phyloP scores from a whole-genome alignment of 2,113 vertebrate species.

The Oreochromis aureus region DNA sequence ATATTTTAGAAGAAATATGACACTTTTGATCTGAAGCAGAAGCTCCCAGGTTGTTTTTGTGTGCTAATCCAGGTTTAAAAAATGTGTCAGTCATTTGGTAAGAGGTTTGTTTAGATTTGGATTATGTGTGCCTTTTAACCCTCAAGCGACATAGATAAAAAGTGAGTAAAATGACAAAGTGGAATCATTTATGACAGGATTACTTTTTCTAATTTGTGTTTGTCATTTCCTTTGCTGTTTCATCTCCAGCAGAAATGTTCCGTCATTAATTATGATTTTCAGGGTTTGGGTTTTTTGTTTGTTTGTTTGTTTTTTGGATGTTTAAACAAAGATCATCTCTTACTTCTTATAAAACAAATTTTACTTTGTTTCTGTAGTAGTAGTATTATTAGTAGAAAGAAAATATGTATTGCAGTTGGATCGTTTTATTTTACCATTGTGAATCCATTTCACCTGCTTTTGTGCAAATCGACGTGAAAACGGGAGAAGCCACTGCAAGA shows the following conservation, averaged over 20 bases:
- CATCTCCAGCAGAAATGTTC: background rate
- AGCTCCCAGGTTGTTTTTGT: background rate
- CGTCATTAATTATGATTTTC: background rate
- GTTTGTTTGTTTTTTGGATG: accelerated
- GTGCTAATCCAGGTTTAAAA: background rate
- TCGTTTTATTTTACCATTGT: background rate
- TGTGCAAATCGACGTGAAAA: background rate
- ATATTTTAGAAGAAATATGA: background rate
- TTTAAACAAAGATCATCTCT: background rate
- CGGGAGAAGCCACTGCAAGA: background rate
- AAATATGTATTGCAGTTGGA: background rate
- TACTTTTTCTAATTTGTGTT: background rate
- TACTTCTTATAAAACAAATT: background rate
- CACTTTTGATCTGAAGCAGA: background rate
- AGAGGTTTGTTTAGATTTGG: background rate
- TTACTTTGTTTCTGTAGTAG: background rate
- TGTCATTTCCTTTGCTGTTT: background rate
- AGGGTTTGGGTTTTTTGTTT: accelerated
- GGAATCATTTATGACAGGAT: background rate
- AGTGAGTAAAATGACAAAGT: background rate
- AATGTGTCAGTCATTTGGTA: background rate
- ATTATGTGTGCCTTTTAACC: background rate
- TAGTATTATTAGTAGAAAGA: too few species aligned
- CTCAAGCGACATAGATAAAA: background rate
- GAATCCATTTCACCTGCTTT: background rate